Conservation (phyloP, 2,113 vertebrate species). For the Sialia sialis region DNA sequence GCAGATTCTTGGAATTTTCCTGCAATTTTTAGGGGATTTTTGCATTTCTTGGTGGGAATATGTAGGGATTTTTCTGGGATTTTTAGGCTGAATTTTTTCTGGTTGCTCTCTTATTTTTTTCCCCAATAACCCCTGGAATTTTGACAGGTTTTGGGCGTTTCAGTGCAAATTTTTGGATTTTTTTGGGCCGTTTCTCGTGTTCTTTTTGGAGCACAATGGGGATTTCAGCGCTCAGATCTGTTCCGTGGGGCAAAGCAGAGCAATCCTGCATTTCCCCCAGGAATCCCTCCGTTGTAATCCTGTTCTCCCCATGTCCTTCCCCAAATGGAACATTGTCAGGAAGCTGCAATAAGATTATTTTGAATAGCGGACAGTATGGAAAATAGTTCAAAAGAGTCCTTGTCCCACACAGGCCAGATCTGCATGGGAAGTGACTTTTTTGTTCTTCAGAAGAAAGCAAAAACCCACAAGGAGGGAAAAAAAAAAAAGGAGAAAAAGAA, state of each 20-base stretch:
- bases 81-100: too few relatives aligned
- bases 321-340: not conserved
- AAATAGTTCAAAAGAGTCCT: constrained; percentile 29
- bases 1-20: too few relatives aligned
- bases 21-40: too few relatives aligned
- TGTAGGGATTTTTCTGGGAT: too few relatives aligned
- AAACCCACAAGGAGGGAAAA: not conserved
- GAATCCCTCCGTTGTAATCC: not conserved
- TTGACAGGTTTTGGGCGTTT: too few relatives aligned
- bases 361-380: constrained; percentile 1
- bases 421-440: constrained; percentile 42
- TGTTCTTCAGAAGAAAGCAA: constrained; percentile 54
- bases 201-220: accelerated
- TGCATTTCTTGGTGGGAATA: too few relatives aligned
- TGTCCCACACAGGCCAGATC: not conserved
- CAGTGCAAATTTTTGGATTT: too few relatives aligned
- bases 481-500: not conserved
- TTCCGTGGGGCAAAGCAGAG: not conserved
- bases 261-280: not conserved
- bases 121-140: too few relatives aligned
- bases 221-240: not conserved
- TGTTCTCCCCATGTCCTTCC: not conserved
- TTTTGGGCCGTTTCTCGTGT: too few relatives aligned
- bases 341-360: constrained; percentile 8
- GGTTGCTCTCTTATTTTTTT: too few relatives aligned